Evolutionary conservation across 2,113 vertebrate species (phyloP).

Genomic region (Apistogramma diplotaenia): DNA sequence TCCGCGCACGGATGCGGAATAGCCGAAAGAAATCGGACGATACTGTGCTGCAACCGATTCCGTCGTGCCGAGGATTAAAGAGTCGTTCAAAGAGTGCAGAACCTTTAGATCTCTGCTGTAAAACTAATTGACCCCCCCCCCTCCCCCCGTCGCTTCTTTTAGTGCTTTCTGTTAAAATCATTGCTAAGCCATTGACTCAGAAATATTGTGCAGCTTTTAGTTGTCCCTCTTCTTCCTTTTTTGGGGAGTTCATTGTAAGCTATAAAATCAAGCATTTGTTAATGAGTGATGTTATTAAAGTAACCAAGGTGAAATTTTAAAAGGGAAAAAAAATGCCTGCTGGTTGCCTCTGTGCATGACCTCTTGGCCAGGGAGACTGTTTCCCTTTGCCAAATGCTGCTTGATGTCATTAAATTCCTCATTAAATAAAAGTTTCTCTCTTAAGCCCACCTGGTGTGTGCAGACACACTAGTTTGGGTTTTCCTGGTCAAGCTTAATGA

Average conservation of each 20-base stretch:
- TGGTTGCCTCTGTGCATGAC: conserved; percentile 76
- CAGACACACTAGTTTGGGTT: conserved; percentile 15
- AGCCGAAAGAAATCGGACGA: not conserved
- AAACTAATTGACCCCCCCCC: not conserved
- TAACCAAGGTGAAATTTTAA: conserved; percentile 57
- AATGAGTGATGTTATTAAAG: conserved; percentile 51
- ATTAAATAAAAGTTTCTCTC: conserved; percentile 30
- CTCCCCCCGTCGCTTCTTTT: not conserved
- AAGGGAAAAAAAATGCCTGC: conserved; percentile 70
- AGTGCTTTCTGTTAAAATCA: conserved; percentile 6
- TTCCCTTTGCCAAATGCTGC: conserved; percentile 69
- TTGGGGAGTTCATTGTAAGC: conserved; percentile 32
- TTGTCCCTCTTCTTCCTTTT: not conserved
- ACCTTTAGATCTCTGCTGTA: conserved; percentile 52
- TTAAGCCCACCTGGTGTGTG: conserved; percentile 24
- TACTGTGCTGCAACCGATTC: not conserved
- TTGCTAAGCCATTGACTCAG: conserved; percentile 3
- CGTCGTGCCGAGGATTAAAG: conserved; percentile 6
- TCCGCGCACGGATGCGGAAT: conserved; percentile 24
- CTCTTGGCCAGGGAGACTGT: conserved; percentile 53
- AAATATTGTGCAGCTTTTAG: conserved; percentile 28
- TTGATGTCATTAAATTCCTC: conserved; percentile 66
- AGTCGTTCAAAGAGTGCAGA: not conserved
- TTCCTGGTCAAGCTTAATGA: conserved; percentile 50
- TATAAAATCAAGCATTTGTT: conserved; percentile 55